Percentiles rank a stretch among this genome's conserved stretches.
phyloP scores from a whole-genome alignment of 1,140 invertebrate species.

The Brachionus asplanchnoidis region DNA sequence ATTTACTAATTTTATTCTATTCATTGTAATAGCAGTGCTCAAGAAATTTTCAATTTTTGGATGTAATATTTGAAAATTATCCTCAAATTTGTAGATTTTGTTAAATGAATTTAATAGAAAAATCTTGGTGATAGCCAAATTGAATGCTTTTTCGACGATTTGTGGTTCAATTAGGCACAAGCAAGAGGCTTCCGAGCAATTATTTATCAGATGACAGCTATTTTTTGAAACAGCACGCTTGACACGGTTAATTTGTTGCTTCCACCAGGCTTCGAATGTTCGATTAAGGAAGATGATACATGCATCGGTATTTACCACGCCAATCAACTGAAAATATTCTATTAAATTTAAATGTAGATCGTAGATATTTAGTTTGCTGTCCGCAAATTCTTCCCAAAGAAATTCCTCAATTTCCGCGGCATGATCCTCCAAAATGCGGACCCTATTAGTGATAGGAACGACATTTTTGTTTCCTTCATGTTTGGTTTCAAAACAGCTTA shows the following conservation, averaged over 20 bases:
- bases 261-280: conserved; percentile 22
- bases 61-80: not conserved
- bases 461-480: not conserved
- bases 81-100: conserved; percentile 28
- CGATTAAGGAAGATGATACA: not conserved
- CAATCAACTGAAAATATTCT: not conserved
- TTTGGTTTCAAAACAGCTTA: not conserved
- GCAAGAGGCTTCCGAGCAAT: not conserved
- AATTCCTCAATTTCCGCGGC: not conserved
- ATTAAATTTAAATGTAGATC: conserved; percentile 6
- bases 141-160: not conserved
- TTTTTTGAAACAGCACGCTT: not conserved
- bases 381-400: conserved; percentile 4
- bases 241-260: not conserved
- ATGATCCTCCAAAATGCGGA: conserved; percentile 2
- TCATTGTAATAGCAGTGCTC: not conserved
- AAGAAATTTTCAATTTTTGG: not conserved
- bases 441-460: not conserved
- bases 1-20: not conserved
- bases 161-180: not conserved
- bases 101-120: conserved; percentile 1
- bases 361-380: not conserved
- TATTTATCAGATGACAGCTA: not conserved
- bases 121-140: not conserved
- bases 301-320: not conserved